Conservation (phyloP, 2,113 vertebrate species). For the Leucoraja erinaceus region DNA sequence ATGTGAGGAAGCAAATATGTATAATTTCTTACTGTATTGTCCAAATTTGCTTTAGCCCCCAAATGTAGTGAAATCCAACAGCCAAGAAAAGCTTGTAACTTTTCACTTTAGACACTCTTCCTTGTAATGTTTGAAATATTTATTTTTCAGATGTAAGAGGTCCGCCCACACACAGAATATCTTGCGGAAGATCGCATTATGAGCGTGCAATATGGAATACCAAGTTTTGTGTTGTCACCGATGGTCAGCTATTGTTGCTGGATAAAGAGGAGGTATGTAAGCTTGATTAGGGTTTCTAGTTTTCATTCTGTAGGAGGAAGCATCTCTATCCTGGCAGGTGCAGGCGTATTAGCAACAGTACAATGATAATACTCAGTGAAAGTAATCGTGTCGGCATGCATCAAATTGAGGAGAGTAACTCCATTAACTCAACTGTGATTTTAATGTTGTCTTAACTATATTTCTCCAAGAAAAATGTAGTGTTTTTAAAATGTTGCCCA, state of each 20-base stretch:
- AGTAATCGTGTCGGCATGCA: not conserved
- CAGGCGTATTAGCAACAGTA: not conserved
- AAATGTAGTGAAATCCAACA: not conserved
- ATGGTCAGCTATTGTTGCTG: slow-evolving; percentile 61
- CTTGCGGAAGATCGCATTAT: slow-evolving; percentile 54
- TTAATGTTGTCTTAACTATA: not conserved
- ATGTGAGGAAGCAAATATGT: not conserved
- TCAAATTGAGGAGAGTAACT: not conserved
- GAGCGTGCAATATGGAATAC: slow-evolving; percentile 56
- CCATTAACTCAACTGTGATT: not conserved
- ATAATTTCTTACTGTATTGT: not conserved
- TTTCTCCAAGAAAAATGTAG: not conserved
- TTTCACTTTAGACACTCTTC: not conserved
- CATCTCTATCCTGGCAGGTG: not conserved
- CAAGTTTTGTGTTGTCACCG: slow-evolving; percentile 55
- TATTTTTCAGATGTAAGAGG: slow-evolving; percentile 48
- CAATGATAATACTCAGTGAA: not conserved
- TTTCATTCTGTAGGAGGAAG: not conserved
- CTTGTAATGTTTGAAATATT: not conserved
- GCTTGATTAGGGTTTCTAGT: not conserved
- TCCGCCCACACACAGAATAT: slow-evolving; percentile 51
- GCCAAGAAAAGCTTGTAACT: not conserved
- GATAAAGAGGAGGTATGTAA: slow-evolving; percentile 58
- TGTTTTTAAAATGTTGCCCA: not conserved
- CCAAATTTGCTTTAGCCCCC: not conserved